Evolutionary conservation across 2,113 vertebrate species (phyloP).

Genomic region (Haemorhous mexicanus): DNA sequence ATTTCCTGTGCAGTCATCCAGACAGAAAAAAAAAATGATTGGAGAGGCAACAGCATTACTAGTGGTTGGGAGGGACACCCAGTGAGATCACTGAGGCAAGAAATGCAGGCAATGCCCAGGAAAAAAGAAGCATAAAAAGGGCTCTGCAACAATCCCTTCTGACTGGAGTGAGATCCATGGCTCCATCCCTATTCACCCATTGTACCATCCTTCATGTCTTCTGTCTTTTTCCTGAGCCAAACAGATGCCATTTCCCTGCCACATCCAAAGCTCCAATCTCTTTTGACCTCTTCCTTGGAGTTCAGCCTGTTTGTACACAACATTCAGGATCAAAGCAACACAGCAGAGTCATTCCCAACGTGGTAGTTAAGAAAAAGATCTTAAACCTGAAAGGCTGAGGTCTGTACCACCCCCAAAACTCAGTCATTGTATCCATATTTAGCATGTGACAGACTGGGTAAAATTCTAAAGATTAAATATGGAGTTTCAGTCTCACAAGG

Average conservation of each 20-base stretch:
- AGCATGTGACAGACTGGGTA: neutral
- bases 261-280: neutral
- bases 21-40: rapidly evolving
- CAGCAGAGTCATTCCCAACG: rapidly evolving
- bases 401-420: neutral
- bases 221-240: neutral
- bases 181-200: neutral
- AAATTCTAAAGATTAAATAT: neutral
- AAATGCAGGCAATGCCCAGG: neutral
- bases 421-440: rapidly evolving
- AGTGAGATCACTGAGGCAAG: neutral
- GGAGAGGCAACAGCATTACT: neutral
- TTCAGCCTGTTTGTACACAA: neutral
- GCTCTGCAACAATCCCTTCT: neutral
- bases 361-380: neutral
- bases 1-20: neutral
- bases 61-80: neutral
- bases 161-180: neutral
- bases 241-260: neutral
- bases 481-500: neutral
- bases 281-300: neutral
- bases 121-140: neutral
- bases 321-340: neutral
- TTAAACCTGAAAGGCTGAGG: neutral
- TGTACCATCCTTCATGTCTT: neutral